Conservation (phyloP, 2,797 vertebrate species). For the Adrianichthys oophorus region DNA sequence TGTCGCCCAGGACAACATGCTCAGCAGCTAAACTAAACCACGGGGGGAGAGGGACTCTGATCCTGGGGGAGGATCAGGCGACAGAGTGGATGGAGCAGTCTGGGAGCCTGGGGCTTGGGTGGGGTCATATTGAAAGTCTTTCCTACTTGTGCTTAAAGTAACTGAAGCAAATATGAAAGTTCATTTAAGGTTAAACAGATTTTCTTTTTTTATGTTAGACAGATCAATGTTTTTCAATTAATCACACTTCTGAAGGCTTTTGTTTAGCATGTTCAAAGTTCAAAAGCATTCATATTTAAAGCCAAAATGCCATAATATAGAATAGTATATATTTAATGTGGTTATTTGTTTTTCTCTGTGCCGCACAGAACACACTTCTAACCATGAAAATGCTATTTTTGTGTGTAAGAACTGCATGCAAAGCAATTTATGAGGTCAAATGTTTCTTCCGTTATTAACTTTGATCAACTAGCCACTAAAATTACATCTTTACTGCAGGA, state of each 20-base stretch:
- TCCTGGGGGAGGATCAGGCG: conserved; percentile 59
- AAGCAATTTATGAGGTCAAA: not conserved
- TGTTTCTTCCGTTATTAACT: conserved; percentile 8
- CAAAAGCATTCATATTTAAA: not conserved
- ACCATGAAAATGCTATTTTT: too few species aligned
- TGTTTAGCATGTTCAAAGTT: conserved; percentile 12
- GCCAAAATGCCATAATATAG: not conserved
- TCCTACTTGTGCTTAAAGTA: not conserved
- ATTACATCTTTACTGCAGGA: conserved; percentile 28
- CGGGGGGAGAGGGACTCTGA: conserved; percentile 51
- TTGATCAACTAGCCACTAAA: conserved; percentile 13
- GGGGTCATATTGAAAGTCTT: conserved; percentile 27
- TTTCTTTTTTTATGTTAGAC: not conserved
- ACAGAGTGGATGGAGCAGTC: conserved; percentile 21
- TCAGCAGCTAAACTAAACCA: conserved; percentile 55
- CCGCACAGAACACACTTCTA: not conserved
- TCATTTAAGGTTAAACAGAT: not conserved
- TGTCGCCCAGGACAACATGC: conserved; percentile 67
- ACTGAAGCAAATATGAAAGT: too few species aligned
- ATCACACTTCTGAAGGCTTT: conserved; percentile 17
- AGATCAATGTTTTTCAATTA: conserved; percentile 5
- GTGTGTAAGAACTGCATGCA: too few species aligned
- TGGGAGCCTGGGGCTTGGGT: conserved; percentile 10
- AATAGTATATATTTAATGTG: not conserved
- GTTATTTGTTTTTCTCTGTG: not conserved